Base-by-base conservation (phyloP, 2,113 vertebrate genomes). In the Capreolus pygargus region DNA sequence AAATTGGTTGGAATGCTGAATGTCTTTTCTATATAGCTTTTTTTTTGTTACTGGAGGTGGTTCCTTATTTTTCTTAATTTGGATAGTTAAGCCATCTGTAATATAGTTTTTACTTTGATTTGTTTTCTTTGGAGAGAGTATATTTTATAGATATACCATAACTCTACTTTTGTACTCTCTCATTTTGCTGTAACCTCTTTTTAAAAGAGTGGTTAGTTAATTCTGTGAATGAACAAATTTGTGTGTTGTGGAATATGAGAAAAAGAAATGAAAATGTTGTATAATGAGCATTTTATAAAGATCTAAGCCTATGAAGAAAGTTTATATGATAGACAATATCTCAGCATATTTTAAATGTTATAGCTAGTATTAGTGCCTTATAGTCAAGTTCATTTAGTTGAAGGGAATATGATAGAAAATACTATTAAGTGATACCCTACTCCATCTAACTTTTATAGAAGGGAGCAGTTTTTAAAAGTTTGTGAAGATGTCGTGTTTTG, bases 181-280 rank as follows among this genome's bases (percentile, higher is more conserved):
- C 14, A 33, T 83, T 30, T 82, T 64, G 45, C 5, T 47, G 7
- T 58, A 39, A 25, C n/a, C 6, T 70, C 15, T 43, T 86, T 78
- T 92, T 86, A 47, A 97, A 93, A 47, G 76, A 45, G 9, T 94
- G 21, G 11, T 92, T 92, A 93, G 19, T 92, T 92, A 93, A 39
- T 78, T 93, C 64, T 93, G 30, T 14, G 52, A 87, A 30, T 86
- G 27, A 23, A 45, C 39, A 58, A 90, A 70, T 58, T 84, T 95
- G 6, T 55, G 2, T 83, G 23, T 61, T 89, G 58, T 60, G 21
- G 28, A 67, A 39, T 67, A 70, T 57, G 25, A 84, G 27, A 58
- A 84, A 87, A 86, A 91, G 27, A 88, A 96, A 78, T 88, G 21
- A 85, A 78, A 91, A 60, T 19, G 57, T 21, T 58, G 39, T 60